Conservation (phyloP, 2,888 invertebrate species). For the Polyploca ridens region DNA sequence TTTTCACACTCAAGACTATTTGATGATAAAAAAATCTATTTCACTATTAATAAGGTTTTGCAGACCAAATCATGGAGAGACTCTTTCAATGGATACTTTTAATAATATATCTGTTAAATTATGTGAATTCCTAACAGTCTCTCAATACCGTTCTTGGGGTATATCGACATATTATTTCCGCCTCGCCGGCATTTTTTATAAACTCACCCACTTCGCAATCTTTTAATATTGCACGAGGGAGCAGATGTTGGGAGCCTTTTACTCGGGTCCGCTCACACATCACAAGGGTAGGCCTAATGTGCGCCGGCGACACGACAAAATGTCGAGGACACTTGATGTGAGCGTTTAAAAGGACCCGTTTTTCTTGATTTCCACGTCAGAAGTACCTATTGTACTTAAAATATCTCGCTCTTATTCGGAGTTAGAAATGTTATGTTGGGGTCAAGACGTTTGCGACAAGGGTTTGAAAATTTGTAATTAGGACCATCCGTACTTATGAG, state of each 20-base stretch:
- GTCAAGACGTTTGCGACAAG: not conserved
- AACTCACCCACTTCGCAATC: conserved; percentile 63
- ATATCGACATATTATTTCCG: conserved; percentile 32
- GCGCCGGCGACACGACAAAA: conserved; percentile 49
- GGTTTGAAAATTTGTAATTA: not conserved
- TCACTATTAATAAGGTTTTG: too few relatives aligned
- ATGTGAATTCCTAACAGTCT: conserved; percentile 34
- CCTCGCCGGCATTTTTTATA: conserved; percentile 56
- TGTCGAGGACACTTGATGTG: conserved; percentile 52
- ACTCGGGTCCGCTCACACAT: conserved; percentile 55
- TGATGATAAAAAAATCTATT: too few relatives aligned
- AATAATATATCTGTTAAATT: conserved; percentile 25
- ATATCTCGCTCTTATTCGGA: not conserved
- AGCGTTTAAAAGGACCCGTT: conserved; percentile 50
- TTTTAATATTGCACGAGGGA: conserved; percentile 75
- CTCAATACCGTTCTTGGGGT: conserved; percentile 30
- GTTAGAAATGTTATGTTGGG: conserved; percentile 12
- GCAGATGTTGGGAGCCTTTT: conserved; percentile 77
- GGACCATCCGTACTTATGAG: too few relatives aligned
- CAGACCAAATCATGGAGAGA: too few relatives aligned
- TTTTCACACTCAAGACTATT: too few relatives aligned
- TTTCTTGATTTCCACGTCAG: conserved; percentile 48
- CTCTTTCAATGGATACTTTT: too few relatives aligned
- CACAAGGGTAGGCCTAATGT: conserved; percentile 59
- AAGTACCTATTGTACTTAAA: conserved; percentile 10